Evolutionary conservation across 2,888 invertebrate species (phyloP).

Genomic region (Drosophila differens): DNA sequence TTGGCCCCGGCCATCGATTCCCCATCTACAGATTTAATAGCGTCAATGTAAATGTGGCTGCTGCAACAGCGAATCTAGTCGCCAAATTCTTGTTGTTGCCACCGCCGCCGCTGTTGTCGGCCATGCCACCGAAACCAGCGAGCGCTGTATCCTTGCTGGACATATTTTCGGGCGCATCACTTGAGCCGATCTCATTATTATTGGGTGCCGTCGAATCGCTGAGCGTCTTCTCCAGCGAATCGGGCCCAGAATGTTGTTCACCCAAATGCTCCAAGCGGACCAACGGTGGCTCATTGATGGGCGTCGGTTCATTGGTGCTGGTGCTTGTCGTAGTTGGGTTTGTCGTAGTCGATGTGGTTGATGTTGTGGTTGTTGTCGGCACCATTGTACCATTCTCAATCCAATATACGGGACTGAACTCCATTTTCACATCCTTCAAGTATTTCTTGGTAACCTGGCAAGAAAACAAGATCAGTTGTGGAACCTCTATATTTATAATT

Average conservation of each 20-base stretch:
- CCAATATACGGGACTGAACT: conserved; percentile 92
- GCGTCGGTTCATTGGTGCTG: conserved; percentile 86
- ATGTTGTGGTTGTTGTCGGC: conserved; percentile 87
- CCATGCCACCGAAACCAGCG: conserved; percentile 65
- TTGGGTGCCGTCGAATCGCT: conserved; percentile 75
- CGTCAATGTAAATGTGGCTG: conserved; percentile 32
- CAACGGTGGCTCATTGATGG: conserved; percentile 85
- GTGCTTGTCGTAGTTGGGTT: conserved; percentile 87
- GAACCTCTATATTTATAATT: not conserved
- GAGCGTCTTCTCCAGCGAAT: conserved; percentile 78
- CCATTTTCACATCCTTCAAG: conserved; percentile 89
- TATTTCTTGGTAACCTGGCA: conserved; percentile 87
- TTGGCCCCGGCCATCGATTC: conserved; percentile 8
- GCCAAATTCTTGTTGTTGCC: conserved; percentile 28
- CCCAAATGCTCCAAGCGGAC: conserved; percentile 81
- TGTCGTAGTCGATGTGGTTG: conserved; percentile 80
- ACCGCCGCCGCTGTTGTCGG: not conserved
- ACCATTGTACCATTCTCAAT: conserved; percentile 91
- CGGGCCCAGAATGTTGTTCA: conserved; percentile 77
- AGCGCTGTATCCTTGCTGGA: conserved; percentile 76
- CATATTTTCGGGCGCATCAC: conserved; percentile 83
- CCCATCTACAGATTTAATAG: conserved; percentile 68
- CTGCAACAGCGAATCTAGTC: conserved; percentile 29
- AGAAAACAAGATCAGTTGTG: not conserved
- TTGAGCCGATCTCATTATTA: conserved; percentile 59